Percentiles rank a stretch among this genome's conserved stretches.
phyloP scores from a whole-genome alignment of 2,113 vertebrate genomes.

The Catharus bicknelli region DNA sequence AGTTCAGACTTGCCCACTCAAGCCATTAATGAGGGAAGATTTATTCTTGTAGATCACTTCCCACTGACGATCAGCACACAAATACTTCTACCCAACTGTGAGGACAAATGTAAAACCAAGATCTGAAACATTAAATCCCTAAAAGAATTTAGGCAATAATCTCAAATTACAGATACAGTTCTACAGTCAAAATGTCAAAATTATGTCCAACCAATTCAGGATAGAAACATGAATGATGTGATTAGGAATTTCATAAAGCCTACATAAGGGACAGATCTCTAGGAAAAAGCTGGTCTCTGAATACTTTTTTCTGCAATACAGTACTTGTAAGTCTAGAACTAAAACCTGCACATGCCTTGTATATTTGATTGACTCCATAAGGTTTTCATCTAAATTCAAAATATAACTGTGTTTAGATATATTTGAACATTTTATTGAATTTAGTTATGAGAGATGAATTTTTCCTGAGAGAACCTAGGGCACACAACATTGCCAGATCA shows the following conservation, averaged over 20 bases:
- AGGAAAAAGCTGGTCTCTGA: constrained; percentile 30
- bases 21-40: constrained; percentile 29
- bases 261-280: background rate
- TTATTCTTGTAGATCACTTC: constrained; percentile 27
- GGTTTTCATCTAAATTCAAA: constrained; percentile 67
- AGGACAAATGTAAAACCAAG: constrained; percentile 11
- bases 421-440: constrained; percentile 65
- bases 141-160: constrained; percentile 47
- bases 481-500: constrained; percentile 47
- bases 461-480: constrained; percentile 45
- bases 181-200: constrained; percentile 55
- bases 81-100: background rate
- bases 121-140: background rate
- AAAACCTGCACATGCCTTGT: constrained; percentile 32
- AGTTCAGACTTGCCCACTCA: constrained; percentile 3
- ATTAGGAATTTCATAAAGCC: constrained; percentile 18
- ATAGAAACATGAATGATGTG: constrained; percentile 1
- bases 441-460: constrained; percentile 65
- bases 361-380: constrained; percentile 62
- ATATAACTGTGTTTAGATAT: constrained; percentile 54
- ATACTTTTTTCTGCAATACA: background rate
- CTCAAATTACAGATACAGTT: constrained; percentile 24
- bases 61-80: constrained; percentile 39
- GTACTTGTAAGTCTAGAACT: constrained; percentile 23
- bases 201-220: constrained; percentile 13